Base-by-base conservation (phyloP, 2,888 invertebrate genomes). In the Nipponacmea schrenckii region DNA sequence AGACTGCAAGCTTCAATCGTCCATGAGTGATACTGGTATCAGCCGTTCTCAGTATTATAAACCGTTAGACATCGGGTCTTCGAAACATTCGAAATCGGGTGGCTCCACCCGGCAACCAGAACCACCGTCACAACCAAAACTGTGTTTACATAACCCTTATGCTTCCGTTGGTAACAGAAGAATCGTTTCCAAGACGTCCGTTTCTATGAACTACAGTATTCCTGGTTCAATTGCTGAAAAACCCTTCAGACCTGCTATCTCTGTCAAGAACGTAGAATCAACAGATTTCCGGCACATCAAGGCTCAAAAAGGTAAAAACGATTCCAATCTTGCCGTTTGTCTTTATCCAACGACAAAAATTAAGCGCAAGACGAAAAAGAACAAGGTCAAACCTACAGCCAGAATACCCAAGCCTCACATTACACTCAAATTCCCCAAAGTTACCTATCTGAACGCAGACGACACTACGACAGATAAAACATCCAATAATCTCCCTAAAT, bases 131-230 rank as follows among this genome's bases (percentile, higher is more conserved):
- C 72, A 68, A 10, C 72, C 72, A 17, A 68, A 64, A 65, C 48
- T 64, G 64, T 64, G 68, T 62, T 62, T 46, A 39, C 67, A 67
- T 26, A 63, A 63, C 7, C 66, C 70, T 8, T 66, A 62, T 44
- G 26, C 66, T 31, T 26, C 70, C 20, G 62, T 48, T 15, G 69
- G 74, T 27, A 72, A 76, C 15, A 64, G 73, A 48, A 71, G 78
- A 70, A 82, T 82, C 67, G 79, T 85, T 14, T 84, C 84, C 62
- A 77, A 77, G 71, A 82, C 84, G 10, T 85, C 85, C 46, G 84
- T 83, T 50, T 83, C 84, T 7, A 77, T 73, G 68, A 85, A 82
- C 74, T 83, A 84, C 69, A 71, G 79, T 8, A 81, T 84, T 50
- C 83, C 84, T 50, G 50, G 72, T 31, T 77, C 79, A 27, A 48